Conservation (phyloP, 1,140 invertebrate genomes). For the Parapsyche elsis region DNA sequence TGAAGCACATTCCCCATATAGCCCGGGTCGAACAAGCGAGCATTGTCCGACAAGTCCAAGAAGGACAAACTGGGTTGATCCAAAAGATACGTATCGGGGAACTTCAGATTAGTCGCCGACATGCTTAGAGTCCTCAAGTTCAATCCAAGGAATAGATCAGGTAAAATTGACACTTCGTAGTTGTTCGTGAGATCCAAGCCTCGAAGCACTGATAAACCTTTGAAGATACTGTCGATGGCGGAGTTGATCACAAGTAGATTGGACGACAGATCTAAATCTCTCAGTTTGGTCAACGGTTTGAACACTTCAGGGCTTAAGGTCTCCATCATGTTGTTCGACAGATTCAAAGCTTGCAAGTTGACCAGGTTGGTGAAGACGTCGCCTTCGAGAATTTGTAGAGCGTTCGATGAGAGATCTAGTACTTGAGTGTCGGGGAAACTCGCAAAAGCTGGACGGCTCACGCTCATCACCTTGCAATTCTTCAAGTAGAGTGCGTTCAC, state of each 20-base stretch:
- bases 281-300: neutral
- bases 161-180: neutral
- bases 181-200: neutral
- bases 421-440: neutral
- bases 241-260: neutral
- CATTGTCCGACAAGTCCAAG: constrained; percentile 16
- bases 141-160: neutral
- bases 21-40: neutral
- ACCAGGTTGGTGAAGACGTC: neutral
- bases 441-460: neutral
- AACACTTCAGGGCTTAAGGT: neutral
- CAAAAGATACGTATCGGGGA: neutral
- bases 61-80: neutral
- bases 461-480: neutral
- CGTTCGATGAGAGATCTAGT: neutral
- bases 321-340: neutral
- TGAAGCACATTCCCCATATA: neutral
- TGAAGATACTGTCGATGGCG: neutral
- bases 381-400: neutral
- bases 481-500: neutral
- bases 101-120: neutral
- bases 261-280: neutral
- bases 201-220: neutral
- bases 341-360: neutral
- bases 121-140: neutral